phyloP scores from a whole-genome alignment of 1,140 invertebrate genomes.

The Macrostomum lignano region DNA sequence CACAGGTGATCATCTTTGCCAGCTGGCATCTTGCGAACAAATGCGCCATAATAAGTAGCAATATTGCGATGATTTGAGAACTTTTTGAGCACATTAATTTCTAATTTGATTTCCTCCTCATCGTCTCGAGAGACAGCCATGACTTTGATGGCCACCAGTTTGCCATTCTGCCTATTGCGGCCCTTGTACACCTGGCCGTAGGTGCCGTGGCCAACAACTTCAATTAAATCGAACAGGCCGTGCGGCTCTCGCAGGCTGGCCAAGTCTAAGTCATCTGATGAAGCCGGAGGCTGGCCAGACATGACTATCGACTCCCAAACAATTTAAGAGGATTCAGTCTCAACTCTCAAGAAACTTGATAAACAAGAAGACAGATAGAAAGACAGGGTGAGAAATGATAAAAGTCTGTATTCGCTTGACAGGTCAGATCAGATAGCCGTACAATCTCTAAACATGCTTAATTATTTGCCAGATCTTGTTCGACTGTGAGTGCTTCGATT shows the following conservation, averaged over 20 bases:
- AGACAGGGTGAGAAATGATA: too few relatives aligned
- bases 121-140: slow-evolving; percentile 99
- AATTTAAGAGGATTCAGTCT: too few relatives aligned
- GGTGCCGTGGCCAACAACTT: slow-evolving; percentile 98
- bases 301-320: too few relatives aligned
- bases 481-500: too few relatives aligned
- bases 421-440: too few relatives aligned
- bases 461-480: too few relatives aligned
- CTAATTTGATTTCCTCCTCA: slow-evolving; percentile 96
- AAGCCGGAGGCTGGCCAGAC: too few relatives aligned
- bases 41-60: slow-evolving; percentile 97
- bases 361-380: too few relatives aligned
- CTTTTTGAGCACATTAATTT: slow-evolving; percentile 96
- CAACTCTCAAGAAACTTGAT: too few relatives aligned
- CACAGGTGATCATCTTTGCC: neutral
- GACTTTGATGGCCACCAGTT: slow-evolving; percentile 94
- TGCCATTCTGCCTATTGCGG: slow-evolving; percentile 31
- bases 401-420: too few relatives aligned
- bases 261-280: too few relatives aligned
- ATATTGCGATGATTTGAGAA: slow-evolving; percentile 98
- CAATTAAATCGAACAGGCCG: slow-evolving; percentile 95
- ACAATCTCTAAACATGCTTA: too few relatives aligned
- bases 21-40: slow-evolving; percentile 35
- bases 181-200: slow-evolving; percentile 94
- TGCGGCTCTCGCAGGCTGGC: slow-evolving; percentile 82